A percentile compares a stretch with the other conserved stretches of the same genome.
Evolutionary conservation across 2,888 invertebrate genomes (phyloP).

Genomic region (Amblyteles armatorius): DNA sequence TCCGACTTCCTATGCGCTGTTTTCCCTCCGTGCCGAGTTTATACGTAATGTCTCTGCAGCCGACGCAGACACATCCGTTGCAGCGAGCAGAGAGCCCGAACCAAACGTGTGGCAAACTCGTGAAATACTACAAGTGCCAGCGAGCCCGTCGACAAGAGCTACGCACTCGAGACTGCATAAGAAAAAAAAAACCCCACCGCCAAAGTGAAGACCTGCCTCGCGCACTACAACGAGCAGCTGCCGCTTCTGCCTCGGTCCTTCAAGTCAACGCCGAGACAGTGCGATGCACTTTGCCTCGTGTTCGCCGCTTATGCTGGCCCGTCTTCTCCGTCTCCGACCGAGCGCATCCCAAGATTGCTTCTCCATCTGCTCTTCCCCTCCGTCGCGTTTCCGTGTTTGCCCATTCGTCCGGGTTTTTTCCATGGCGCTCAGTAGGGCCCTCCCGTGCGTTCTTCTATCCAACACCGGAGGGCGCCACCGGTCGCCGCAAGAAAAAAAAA

Average conservation of each 20-base stretch:
- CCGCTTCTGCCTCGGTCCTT: constrained; percentile 13
- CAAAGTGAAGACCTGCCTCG: constrained; percentile 31
- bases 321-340: constrained; percentile 18
- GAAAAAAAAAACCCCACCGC: background rate
- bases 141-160: background rate
- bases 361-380: background rate
- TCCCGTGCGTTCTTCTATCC: no score
- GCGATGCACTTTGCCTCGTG: constrained; percentile 42
- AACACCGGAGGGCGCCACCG: no score
- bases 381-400: background rate
- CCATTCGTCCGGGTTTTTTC: background rate
- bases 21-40: background rate
- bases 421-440: background rate
- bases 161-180: constrained; percentile 43
- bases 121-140: constrained; percentile 1
- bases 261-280: constrained; percentile 36
- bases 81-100: background rate
- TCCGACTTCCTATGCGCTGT: background rate
- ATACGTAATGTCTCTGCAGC: background rate
- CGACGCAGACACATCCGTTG: background rate
- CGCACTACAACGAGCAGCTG: constrained; percentile 12
- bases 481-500: no score
- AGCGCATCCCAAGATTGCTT: background rate
- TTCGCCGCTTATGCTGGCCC: constrained; percentile 9
- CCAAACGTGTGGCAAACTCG: constrained; percentile 35